A percentile compares a stretch with the other conserved stretches of the same genome.
These are phyloP conservation scores for Hypotaenidia philippensis DNA, from an alignment of 2,797 vertebrate species.

Conservation along the genomic window DNA sequence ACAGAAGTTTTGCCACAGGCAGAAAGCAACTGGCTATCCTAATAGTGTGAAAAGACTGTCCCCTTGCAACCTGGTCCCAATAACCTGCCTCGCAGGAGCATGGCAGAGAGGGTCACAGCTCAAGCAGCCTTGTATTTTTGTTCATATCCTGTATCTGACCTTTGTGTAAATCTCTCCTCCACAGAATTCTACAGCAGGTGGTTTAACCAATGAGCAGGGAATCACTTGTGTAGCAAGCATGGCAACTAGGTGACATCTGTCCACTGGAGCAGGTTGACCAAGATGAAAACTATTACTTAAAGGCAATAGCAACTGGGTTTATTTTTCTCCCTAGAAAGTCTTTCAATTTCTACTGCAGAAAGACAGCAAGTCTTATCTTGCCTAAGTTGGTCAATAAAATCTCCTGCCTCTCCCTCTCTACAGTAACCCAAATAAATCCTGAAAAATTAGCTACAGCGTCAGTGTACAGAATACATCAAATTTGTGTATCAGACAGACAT, in stretches of 20 bases:
- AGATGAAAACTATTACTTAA: neutral
- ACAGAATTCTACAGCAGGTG: neutral
- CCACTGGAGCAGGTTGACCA: neutral
- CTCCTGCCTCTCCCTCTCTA: neutral
- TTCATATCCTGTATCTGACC: rapidly evolving
- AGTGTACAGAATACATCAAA: neutral
- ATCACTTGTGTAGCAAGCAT: neutral
- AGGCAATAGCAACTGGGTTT: neutral
- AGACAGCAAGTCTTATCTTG: neutral
- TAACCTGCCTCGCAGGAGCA: neutral
- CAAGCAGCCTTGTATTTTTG: neutral
- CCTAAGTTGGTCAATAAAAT: neutral
- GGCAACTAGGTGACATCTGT: neutral
- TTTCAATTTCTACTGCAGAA: neutral
- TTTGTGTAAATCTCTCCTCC: neutral
- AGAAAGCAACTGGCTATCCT: neutral
- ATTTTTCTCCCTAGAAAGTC: neutral
- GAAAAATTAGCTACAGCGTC: neutral
- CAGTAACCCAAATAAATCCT: neutral
- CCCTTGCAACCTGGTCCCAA: neutral
- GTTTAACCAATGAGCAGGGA: neutral
- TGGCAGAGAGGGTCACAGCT: neutral
- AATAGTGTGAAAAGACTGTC: rapidly evolving
- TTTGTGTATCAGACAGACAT: rapidly evolving
- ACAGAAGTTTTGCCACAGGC: neutral